phyloP scores from a whole-genome alignment of 1,140 invertebrate species.

The Diachasmimorpha longicaudata region DNA sequence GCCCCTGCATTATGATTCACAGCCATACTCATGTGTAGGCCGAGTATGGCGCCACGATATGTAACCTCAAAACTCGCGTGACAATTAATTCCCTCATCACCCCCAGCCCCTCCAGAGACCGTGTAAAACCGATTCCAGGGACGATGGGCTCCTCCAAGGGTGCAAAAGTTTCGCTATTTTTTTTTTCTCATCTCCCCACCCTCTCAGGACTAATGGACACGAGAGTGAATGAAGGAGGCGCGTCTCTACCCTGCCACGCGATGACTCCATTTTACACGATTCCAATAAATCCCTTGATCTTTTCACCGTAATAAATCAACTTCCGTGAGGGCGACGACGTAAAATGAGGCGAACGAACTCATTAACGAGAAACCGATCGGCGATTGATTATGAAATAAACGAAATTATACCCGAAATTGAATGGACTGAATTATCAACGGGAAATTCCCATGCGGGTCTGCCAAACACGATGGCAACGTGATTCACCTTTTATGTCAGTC shows the following conservation, averaged over 20 bases:
- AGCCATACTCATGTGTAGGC: background rate
- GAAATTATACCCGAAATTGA: background rate
- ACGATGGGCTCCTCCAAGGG: too few relatives aligned
- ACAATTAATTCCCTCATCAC: background rate
- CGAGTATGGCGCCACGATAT: background rate
- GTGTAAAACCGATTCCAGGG: too few relatives aligned
- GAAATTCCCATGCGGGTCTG: constrained; percentile 15
- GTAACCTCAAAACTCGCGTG: background rate
- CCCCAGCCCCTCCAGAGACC: too few relatives aligned
- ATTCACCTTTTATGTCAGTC: constrained; percentile 42
- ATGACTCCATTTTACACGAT: constrained; percentile 18
- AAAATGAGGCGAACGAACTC: too few relatives aligned
- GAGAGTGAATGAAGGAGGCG: background rate
- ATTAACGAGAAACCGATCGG: background rate
- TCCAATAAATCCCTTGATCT: background rate
- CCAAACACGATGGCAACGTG: constrained; percentile 12
- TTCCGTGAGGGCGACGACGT: background rate
- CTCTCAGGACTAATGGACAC: background rate
- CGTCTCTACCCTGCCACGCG: background rate
- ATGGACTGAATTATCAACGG: background rate
- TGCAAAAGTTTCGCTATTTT: too few relatives aligned
- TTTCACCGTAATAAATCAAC: background rate
- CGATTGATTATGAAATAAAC: background rate
- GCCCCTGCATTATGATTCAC: background rate
- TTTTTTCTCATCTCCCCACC: too few relatives aligned